Conservation (phyloP, 2,797 vertebrate species). For the Spinus pinus region DNA sequence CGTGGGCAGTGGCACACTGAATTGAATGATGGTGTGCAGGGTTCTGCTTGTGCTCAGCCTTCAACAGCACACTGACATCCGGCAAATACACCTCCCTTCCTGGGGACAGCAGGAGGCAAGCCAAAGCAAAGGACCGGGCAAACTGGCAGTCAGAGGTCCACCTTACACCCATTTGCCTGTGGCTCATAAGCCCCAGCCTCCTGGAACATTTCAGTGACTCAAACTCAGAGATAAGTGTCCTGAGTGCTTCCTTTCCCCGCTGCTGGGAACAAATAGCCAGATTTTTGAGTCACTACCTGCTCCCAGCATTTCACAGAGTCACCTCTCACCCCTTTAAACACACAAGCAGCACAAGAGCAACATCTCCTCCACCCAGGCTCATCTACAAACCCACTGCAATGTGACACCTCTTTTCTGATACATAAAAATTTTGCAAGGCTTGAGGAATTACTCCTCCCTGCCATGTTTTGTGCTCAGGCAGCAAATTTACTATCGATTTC, state of each 20-base stretch:
- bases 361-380: not conserved
- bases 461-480: constrained; percentile 57
- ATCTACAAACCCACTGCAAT: not conserved
- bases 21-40: not conserved
- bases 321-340: not conserved
- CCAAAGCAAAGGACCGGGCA: not conserved
- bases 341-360: not conserved
- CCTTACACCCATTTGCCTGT: not conserved
- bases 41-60: not conserved
- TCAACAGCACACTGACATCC: not conserved
- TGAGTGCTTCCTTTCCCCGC: not conserved
- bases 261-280: not conserved
- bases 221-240: not conserved
- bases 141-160: not conserved
- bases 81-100: not conserved
- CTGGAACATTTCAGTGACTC: not conserved
- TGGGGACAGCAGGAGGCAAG: not conserved
- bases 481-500: constrained; percentile 76
- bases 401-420: constrained; percentile 25
- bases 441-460: constrained; percentile 59
- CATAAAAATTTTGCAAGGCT: constrained; percentile 47
- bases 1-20: not conserved
- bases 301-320: not conserved
- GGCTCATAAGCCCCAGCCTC: not conserved
- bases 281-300: constrained; percentile 27